A percentile compares a stretch with the other conserved stretches of the same genome.
phyloP scores from a whole-genome alignment of 2,113 vertebrate species.

The Hemichromis elongatus region DNA sequence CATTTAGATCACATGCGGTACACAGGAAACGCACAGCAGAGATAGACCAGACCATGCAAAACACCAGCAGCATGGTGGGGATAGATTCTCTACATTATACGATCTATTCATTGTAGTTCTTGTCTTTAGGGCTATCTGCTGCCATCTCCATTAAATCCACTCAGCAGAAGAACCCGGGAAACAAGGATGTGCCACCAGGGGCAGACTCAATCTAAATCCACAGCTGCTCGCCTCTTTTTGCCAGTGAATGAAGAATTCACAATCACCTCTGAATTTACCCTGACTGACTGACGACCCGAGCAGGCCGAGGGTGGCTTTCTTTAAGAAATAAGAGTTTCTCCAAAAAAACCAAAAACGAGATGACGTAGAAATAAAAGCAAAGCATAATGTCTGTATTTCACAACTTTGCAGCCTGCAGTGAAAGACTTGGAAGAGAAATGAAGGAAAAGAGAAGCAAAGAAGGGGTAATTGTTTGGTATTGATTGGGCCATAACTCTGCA shows the following conservation, averaged over 20 bases:
- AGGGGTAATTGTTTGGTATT: constrained; percentile 11
- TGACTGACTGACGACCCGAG: neutral
- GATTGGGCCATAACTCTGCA: neutral
- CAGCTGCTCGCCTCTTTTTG: constrained; percentile 44
- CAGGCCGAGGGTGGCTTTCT: neutral
- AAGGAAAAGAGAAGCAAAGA: neutral
- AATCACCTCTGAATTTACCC: constrained; percentile 21
- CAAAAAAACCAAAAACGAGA: neutral
- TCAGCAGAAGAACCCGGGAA: constrained; percentile 24
- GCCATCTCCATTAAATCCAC: constrained; percentile 34
- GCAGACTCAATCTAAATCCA: constrained; percentile 36
- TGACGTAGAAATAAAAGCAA: constrained; percentile 1
- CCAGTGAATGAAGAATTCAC: constrained; percentile 36
- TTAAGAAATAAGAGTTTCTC: neutral
- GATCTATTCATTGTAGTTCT: constrained; percentile 11
- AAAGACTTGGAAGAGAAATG: neutral
- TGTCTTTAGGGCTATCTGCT: constrained; percentile 26
- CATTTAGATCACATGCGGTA: constrained; percentile 26
- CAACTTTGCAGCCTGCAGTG: neutral
- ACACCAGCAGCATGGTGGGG: neutral
- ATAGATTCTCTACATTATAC: neutral
- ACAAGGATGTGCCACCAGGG: constrained; percentile 24
- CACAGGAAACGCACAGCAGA: neutral
- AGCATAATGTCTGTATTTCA: neutral
- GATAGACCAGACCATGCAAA: neutral